phyloP scores from a whole-genome alignment of 2,797 vertebrate species.

The Gadopsis bispinosus region DNA sequence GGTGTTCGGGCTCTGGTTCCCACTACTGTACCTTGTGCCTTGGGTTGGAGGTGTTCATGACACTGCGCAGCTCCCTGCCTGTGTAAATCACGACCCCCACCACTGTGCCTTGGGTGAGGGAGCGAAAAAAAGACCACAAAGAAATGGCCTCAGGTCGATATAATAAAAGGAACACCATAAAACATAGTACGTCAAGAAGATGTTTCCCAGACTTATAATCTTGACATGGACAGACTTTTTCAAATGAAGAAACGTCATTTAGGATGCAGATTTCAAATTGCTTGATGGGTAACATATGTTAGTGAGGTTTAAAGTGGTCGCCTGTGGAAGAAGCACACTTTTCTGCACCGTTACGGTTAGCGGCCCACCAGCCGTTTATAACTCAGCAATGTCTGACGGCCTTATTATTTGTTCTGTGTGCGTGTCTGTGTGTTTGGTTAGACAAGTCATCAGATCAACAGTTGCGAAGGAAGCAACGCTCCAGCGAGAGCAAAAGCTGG shows the following conservation, averaged over 20 bases:
- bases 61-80: constrained; percentile 95
- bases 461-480: background rate
- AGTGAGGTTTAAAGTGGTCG: constrained; percentile 9
- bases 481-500: background rate
- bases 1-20: constrained; percentile 2
- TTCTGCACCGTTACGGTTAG: constrained; percentile 20
- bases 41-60: constrained; percentile 98
- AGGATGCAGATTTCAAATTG: constrained; percentile 49
- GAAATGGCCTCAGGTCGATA: constrained; percentile 35
- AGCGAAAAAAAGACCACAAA: constrained; percentile 23
- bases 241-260: constrained; percentile 64
- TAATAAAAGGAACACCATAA: constrained; percentile 59
- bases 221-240: constrained; percentile 59
- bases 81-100: constrained; percentile 98
- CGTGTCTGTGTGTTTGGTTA: constrained; percentile 43
- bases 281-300: constrained; percentile 66
- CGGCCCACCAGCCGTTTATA: constrained; percentile 24
- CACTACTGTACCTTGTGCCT: constrained; percentile 91
- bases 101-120: constrained; percentile 88
- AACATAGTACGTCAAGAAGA: constrained; percentile 60
- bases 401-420: constrained; percentile 1
- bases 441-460: constrained; percentile 31
- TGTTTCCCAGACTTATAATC: constrained; percentile 68
- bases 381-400: constrained; percentile 7
- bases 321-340: constrained; percentile 16